phyloP scores from a whole-genome alignment of 2,113 vertebrate genomes.

The Plectropomus leopardus region DNA sequence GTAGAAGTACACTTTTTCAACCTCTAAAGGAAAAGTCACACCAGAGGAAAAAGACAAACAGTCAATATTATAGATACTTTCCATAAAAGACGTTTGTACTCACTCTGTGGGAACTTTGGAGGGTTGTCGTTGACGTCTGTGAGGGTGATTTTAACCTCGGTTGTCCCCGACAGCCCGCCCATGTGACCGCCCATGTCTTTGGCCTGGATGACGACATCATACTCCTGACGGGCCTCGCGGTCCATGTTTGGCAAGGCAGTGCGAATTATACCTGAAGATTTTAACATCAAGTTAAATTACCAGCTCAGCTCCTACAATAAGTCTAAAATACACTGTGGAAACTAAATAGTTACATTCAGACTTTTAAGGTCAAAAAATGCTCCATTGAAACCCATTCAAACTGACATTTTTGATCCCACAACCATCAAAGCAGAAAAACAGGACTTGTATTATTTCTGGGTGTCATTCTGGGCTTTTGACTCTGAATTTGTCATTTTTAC shows the following conservation, averaged over 20 bases:
- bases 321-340: no score
- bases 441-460: no score
- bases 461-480: no score
- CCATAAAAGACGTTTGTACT: constrained; percentile 74
- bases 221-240: constrained; percentile 96
- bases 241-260: constrained; percentile 99
- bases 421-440: no score
- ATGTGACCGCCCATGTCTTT: constrained; percentile 99
- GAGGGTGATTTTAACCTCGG: constrained; percentile 97
- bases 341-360: no score
- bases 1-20: background rate
- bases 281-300: background rate
- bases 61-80: rapidly evolving
- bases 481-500: no score
- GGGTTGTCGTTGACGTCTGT: constrained; percentile 99
- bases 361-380: no score
- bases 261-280: constrained; percentile 91
- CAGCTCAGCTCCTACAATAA: no score
- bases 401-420: no score
- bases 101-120: constrained; percentile 98
- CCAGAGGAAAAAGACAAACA: background rate
- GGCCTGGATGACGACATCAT: constrained; percentile 97
- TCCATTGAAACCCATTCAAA: no score
- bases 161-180: constrained; percentile 98
- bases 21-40: background rate